phyloP scores from a whole-genome alignment of 2,113 vertebrate genomes.

The Tretioscincus oriximinensis region DNA sequence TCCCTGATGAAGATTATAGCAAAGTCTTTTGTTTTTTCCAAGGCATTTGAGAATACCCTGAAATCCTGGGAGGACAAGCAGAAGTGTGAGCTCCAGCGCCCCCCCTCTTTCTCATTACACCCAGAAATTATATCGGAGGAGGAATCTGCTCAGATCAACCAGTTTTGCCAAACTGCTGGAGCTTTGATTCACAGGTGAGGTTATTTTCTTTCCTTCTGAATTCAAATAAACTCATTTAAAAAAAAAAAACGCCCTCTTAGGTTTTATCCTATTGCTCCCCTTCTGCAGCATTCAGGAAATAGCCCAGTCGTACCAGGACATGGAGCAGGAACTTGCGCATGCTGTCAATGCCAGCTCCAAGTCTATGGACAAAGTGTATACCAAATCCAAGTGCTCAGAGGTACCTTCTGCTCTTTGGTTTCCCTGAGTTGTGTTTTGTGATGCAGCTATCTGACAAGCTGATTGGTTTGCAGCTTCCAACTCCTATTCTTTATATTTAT shows the following conservation, averaged over 20 bases:
- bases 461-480: background rate
- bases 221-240: background rate
- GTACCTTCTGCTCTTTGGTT: slow-evolving; percentile 61
- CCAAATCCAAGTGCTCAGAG: slow-evolving; percentile 82
- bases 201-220: background rate
- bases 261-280: slow-evolving; percentile 5
- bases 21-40: slow-evolving; percentile 51
- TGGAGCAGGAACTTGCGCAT: slow-evolving; percentile 97
- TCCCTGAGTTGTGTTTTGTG: background rate
- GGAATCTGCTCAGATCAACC: slow-evolving; percentile 85
- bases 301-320: slow-evolving; percentile 84
- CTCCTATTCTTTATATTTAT: slow-evolving; percentile 18
- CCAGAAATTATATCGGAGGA: slow-evolving; percentile 90
- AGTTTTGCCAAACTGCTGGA: slow-evolving; percentile 89
- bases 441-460: slow-evolving; percentile 25
- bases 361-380: slow-evolving; percentile 92
- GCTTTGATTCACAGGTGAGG: slow-evolving; percentile 89
- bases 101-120: slow-evolving; percentile 78
- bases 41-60: slow-evolving; percentile 93
- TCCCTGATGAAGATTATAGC: background rate
- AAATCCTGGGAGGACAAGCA: slow-evolving; percentile 99
- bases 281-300: slow-evolving; percentile 88
- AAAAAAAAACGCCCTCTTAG: background rate
- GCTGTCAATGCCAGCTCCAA: slow-evolving; percentile 97
- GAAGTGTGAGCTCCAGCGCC: slow-evolving; percentile 87